Evolutionary conservation across 2,888 invertebrate genomes (phyloP), one percentile per base, ranked within the genome.

Genomic region (Sinohyriopsis cumingii): DNA sequence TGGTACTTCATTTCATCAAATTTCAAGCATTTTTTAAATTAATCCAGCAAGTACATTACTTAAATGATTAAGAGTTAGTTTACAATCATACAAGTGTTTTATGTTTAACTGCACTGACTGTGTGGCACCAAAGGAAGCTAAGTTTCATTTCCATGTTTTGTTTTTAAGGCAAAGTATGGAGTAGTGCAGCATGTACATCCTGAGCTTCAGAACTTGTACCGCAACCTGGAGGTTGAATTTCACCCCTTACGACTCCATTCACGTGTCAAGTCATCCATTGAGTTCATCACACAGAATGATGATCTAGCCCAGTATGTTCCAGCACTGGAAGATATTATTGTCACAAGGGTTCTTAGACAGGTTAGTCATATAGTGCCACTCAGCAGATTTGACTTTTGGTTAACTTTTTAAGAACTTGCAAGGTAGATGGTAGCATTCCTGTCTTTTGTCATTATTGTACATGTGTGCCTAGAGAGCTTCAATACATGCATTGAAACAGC

Each of bases 201-300:
- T 0, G 95, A 96, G 85, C 92, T 98, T 61, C 96, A 96, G 89
- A 95, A 96, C 83, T 91, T 99, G 67, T 96, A 97, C 91, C 93
- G 94, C 6, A 95, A 95, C 94, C 91, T 99, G 71, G 99, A 99
- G 91, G 94, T 96, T n/a, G 98, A 99, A 80, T 99, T 99, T 86
- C 95, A 98, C 88, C 99, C 99, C 0, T 91, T 99, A 63, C 93
- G 94, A 76, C 92, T 99, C 66, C 97, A 98, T 89, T 92, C 92
- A 69, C 93, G 95, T 68, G 96, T 98, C 3, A 93, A 96, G 85
- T 92, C 92, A 0, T 94, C 95, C 57, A 93, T 98, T 75, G 94
- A 95, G 83, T 93, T 93, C 19, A 92, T 99, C 55, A 75, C 78
- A 78, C 88, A 80, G 87, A 88, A 87, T 74, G 89, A 90, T 56